A percentile compares a stretch with the other conserved stretches of the same genome.
These are phyloP conservation scores for Pachydiplax longipennis DNA, from an alignment of 2,888 invertebrate species.

Conservation along the genomic window DNA sequence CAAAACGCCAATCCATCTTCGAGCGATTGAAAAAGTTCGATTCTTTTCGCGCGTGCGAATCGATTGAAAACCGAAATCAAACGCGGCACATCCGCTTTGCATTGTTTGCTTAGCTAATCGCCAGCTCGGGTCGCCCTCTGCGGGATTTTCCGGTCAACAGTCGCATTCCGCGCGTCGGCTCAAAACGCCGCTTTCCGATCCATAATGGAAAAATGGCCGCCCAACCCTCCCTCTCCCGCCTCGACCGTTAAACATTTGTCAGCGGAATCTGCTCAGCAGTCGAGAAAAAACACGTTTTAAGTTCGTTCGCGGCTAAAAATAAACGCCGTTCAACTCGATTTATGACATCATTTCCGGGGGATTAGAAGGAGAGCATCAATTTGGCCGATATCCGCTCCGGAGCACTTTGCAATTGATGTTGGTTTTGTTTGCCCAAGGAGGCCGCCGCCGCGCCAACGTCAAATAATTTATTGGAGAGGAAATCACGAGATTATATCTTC, in stretches of 20 bases:
- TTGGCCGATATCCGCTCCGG: constrained; percentile 4
- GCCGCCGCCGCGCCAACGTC: background rate
- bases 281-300: constrained; percentile 27
- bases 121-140: background rate
- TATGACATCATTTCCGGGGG: constrained; percentile 43
- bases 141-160: constrained; percentile 28
- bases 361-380: constrained; percentile 39
- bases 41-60: background rate
- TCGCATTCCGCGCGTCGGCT: constrained; percentile 9
- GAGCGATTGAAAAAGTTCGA: background rate
- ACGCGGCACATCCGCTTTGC: background rate
- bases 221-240: background rate
- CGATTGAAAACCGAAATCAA: background rate
- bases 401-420: constrained; percentile 9
- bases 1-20: background rate
- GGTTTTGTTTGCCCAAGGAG: background rate
- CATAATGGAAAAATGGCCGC: constrained; percentile 39
- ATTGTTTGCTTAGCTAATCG: constrained; percentile 10
- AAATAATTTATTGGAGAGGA: constrained; percentile 12
- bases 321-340: constrained; percentile 36
- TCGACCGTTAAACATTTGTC: constrained; percentile 12
- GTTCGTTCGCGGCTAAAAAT: constrained; percentile 40
- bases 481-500: background rate
- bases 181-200: constrained; percentile 13
- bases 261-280: constrained; percentile 17